Evolutionary conservation across 2,888 invertebrate genomes (phyloP).

Genomic region (Lithophane leautieri): DNA sequence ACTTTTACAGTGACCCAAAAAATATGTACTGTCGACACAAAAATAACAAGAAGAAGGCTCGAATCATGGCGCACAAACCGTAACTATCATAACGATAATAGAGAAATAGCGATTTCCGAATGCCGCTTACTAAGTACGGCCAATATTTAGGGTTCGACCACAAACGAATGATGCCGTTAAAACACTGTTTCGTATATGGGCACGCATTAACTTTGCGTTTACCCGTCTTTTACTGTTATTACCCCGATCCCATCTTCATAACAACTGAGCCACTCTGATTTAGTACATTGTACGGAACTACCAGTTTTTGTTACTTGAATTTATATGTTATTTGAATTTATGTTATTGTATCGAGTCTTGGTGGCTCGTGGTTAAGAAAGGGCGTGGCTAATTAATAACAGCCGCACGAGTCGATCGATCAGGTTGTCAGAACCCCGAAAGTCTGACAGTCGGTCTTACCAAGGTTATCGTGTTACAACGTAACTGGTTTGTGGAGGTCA

Average conservation of each 20-base stretch:
- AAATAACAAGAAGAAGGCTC: slow-evolving; percentile 27
- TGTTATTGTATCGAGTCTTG: slow-evolving; percentile 1
- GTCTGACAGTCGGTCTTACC: too few relatives aligned
- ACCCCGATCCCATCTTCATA: slow-evolving; percentile 76
- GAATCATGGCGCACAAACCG: slow-evolving; percentile 18
- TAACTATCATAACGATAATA: slow-evolving; percentile 45
- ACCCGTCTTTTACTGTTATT: slow-evolving; percentile 75
- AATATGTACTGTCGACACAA: slow-evolving; percentile 34
- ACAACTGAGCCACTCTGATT: slow-evolving; percentile 75
- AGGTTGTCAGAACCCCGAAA: too few relatives aligned
- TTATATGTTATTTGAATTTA: slow-evolving; percentile 9
- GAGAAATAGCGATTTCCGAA: slow-evolving; percentile 42
- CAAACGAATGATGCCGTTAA: slow-evolving; percentile 64
- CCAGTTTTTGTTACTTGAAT: slow-evolving; percentile 22
- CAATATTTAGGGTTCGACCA: slow-evolving; percentile 54
- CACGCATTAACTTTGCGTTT: slow-evolving; percentile 69
- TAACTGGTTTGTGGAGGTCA: too few relatives aligned
- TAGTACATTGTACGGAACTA: slow-evolving; percentile 66
- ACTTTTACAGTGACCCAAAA: not conserved
- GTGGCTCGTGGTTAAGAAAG: too few relatives aligned
- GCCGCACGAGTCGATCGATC: too few relatives aligned
- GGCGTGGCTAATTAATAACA: not conserved
- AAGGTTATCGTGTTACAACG: too few relatives aligned
- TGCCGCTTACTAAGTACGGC: slow-evolving; percentile 56
- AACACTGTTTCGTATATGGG: slow-evolving; percentile 69